A percentile compares a stretch with the other conserved stretches of the same genome.
Conservation (phyloP, 1,140 invertebrate genomes). For the Platorchestia sp. region DNA sequence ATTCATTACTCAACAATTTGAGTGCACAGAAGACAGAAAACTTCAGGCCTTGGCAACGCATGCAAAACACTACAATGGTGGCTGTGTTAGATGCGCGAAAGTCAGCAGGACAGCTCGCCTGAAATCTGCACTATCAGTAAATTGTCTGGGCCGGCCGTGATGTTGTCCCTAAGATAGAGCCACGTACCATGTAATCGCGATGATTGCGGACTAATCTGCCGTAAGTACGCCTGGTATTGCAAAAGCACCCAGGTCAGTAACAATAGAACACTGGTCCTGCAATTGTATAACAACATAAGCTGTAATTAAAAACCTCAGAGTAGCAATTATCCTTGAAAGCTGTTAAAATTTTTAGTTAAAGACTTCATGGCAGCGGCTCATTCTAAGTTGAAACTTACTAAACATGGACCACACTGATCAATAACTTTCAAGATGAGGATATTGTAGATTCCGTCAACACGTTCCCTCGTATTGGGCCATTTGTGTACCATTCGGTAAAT, state of each 20-base stretch:
- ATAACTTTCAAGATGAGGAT: no score
- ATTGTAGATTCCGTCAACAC: no score
- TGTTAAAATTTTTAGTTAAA: no score
- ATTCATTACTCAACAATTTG: neutral
- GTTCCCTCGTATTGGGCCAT: no score
- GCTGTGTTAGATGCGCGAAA: neutral
- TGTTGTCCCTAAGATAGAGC: neutral
- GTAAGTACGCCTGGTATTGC: neutral
- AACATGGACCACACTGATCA: no score
- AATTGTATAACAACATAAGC: neutral
- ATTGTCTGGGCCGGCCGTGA: neutral
- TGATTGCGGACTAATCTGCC: neutral
- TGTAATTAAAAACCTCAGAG: no score
- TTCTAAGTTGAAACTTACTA: no score
- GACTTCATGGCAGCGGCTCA: no score
- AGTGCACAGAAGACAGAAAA: neutral
- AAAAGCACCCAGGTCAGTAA: neutral
- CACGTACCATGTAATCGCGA: neutral
- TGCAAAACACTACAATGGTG: neutral
- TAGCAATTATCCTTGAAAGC: no score
- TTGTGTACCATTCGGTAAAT: no score
- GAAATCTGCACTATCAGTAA: neutral
- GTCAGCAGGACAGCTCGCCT: neutral
- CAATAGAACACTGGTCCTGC: neutral
- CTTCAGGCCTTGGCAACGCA: neutral